A percentile compares a stretch with the other conserved stretches of the same genome.
Evolutionary conservation across 2,797 vertebrate genomes (phyloP).

Genomic region (Petrocephalus sullivani): DNA sequence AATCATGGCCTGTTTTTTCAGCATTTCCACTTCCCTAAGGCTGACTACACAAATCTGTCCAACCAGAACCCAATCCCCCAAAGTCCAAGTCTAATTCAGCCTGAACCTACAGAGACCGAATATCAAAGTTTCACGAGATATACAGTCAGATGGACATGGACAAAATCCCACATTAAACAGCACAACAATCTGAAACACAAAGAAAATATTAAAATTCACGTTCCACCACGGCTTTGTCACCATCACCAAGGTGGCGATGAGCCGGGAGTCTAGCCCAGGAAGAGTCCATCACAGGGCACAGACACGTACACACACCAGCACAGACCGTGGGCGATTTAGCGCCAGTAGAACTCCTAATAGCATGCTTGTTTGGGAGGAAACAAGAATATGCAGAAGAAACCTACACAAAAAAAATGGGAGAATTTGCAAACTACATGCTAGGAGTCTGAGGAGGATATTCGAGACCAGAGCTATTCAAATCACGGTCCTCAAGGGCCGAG

Average conservation of each 20-base stretch:
- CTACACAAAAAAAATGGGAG: not conserved
- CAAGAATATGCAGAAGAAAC: not conserved
- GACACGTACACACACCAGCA: not conserved
- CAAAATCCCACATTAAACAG: not conserved
- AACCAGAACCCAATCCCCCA: not conserved
- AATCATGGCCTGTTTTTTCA: not conserved
- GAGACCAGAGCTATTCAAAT: too few species aligned
- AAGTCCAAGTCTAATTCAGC: not conserved
- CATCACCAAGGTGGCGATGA: not conserved
- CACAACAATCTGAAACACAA: not conserved
- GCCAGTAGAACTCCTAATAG: not conserved
- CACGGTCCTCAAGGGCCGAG: too few species aligned
- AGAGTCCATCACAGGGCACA: not conserved
- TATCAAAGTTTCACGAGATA: not conserved
- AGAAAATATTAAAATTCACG: not conserved
- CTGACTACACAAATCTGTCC: not conserved
- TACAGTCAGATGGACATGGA: not conserved
- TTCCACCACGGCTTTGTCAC: not conserved
- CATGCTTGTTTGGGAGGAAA: not conserved
- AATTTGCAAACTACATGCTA: not conserved
- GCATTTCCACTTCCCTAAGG: not conserved
- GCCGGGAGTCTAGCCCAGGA: not conserved
- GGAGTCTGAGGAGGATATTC: not conserved
- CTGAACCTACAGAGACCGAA: not conserved
- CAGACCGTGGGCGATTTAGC: not conserved